phyloP scores from a whole-genome alignment of 2,888 invertebrate genomes.

The Oscheius sp. region DNA sequence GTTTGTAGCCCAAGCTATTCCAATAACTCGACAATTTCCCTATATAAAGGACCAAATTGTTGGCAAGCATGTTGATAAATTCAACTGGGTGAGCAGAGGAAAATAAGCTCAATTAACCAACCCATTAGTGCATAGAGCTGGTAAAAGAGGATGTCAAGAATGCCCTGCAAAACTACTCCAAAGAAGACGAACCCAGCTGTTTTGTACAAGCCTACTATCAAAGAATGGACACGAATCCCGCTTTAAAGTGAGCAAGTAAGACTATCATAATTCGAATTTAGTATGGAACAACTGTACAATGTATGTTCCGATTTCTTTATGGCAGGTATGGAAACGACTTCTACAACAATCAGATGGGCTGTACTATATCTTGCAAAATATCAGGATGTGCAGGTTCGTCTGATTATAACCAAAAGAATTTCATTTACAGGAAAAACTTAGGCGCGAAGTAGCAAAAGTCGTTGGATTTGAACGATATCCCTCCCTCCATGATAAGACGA shows the following conservation, averaged over 20 bases:
- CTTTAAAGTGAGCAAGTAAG: conserved; percentile 13
- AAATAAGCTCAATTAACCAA: background rate
- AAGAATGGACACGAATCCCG: conserved; percentile 29
- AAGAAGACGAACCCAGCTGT: conserved; percentile 43
- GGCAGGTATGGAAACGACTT: conserved; percentile 63
- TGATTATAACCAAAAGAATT: conserved; percentile 39
- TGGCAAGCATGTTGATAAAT: background rate
- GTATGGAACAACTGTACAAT: conserved; percentile 27
- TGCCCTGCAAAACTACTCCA: conserved; percentile 40
- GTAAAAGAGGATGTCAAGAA: conserved; percentile 45
- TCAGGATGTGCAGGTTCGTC: conserved; percentile 46
- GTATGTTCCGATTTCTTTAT: conserved; percentile 54
- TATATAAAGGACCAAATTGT: conserved; percentile 39
- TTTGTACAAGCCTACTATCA: conserved; percentile 54
- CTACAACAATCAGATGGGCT: conserved; percentile 51
- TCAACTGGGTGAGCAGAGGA: conserved; percentile 6
- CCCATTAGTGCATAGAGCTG: conserved; percentile 34
- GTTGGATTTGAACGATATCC: conserved; percentile 45
- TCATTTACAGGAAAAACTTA: conserved; percentile 43
- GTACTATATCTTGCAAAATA: conserved; percentile 49
- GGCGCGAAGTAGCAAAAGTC: conserved; percentile 41
- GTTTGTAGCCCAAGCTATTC: conserved; percentile 28
- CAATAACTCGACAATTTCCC: conserved; percentile 42
- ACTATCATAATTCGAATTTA: conserved; percentile 2
- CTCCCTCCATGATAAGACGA: conserved; percentile 43